Conservation (phyloP, 2,888 invertebrate species). For the Metellina segmentata region DNA sequence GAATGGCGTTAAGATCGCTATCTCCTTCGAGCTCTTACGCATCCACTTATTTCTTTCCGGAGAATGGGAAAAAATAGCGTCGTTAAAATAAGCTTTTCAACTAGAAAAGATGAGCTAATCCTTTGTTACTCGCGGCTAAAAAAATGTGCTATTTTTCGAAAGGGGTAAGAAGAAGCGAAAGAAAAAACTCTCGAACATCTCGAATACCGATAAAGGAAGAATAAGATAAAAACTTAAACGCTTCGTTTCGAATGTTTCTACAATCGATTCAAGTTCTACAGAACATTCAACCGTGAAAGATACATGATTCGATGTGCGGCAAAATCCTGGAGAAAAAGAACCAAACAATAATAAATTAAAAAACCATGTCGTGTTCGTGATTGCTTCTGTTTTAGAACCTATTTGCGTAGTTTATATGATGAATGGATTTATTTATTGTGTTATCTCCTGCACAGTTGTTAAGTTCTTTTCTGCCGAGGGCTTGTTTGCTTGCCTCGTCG, state of each 20-base stretch:
- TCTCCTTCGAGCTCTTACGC: conserved; percentile 24
- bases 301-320: conserved; percentile 64
- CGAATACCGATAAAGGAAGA: conserved; percentile 40
- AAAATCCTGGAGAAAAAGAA: conserved; percentile 52
- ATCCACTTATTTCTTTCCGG: conserved; percentile 6
- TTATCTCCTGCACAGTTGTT: conserved; percentile 28
- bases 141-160: conserved; percentile 35
- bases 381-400: conserved; percentile 74
- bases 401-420: conserved; percentile 75
- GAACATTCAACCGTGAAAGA: conserved; percentile 68
- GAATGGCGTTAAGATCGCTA: conserved; percentile 31
- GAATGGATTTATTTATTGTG: conserved; percentile 75
- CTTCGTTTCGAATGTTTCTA: conserved; percentile 43
- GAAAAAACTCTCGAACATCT: conserved; percentile 11
- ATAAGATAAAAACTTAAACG: conserved; percentile 27
- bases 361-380: conserved; percentile 73
- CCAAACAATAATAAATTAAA: conserved; percentile 60
- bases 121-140: conserved; percentile 38
- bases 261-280: conserved; percentile 48
- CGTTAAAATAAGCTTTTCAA: conserved; percentile 14
- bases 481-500: conserved; percentile 71
- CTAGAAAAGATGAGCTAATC: conserved; percentile 46
- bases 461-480: conserved; percentile 21
- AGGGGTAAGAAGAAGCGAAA: neutral
- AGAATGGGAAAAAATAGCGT: neutral